Evolutionary conservation across 2,888 invertebrate species (phyloP).

Genomic region (Melanargia galathea): DNA sequence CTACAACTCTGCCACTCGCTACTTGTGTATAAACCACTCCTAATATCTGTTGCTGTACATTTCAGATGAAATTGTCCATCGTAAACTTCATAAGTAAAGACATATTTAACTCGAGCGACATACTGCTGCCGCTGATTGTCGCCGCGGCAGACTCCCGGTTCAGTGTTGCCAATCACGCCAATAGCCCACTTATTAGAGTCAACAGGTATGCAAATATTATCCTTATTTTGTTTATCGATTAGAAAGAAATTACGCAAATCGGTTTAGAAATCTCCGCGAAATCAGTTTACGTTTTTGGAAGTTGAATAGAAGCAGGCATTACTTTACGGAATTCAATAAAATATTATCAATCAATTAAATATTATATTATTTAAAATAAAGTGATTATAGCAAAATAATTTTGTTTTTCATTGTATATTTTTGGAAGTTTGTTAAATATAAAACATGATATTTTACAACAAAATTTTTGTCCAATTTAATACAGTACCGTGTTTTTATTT

Average conservation of each 20-base stretch:
- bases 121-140: constrained; percentile 89
- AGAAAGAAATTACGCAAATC: background rate
- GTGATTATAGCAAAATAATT: too few species aligned
- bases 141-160: constrained; percentile 95
- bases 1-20: too few species aligned
- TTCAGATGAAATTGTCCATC: constrained; percentile 75
- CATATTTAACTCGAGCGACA: constrained; percentile 88
- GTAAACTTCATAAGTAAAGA: constrained; percentile 92
- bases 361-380: too few species aligned
- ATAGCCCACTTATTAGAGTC: constrained; percentile 91
- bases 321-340: too few species aligned
- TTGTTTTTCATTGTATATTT: too few species aligned
- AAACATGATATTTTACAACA: too few species aligned
- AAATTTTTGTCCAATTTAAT: too few species aligned
- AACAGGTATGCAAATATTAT: constrained; percentile 77
- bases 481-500: constrained; percentile 60
- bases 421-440: too few species aligned
- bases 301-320: too few species aligned
- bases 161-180: constrained; percentile 93
- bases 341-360: too few species aligned
- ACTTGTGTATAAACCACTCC: too few species aligned
- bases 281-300: too few species aligned
- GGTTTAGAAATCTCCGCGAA: background rate
- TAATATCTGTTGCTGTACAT: constrained; percentile 26
- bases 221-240: background rate